These are phyloP conservation scores for Butorides virescens DNA, from an alignment of 2,113 vertebrate genomes.

Conservation along the genomic window DNA sequence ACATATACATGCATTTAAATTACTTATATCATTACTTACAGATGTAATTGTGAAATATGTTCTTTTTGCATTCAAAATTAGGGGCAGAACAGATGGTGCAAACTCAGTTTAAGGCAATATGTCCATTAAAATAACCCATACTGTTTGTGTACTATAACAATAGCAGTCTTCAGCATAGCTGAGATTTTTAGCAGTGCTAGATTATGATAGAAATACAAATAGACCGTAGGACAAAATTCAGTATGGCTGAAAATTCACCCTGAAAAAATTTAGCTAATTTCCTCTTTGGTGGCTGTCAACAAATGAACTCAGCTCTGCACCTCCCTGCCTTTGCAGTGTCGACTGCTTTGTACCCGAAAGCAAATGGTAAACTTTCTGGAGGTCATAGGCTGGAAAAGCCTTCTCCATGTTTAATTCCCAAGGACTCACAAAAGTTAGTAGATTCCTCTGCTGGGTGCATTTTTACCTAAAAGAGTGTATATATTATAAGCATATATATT, in stretches of 20 bases:
- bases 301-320: neutral
- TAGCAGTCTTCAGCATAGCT: conserved; percentile 53
- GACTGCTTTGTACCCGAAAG: neutral
- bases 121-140: conserved; percentile 78
- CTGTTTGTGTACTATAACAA: conserved; percentile 68
- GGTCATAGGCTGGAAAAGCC: neutral
- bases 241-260: neutral
- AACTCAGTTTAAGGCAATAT: conserved; percentile 77
- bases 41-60: conserved; percentile 85
- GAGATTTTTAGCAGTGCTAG: conserved; percentile 1
- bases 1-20: conserved; percentile 84
- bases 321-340: neutral
- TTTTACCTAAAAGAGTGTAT: neutral
- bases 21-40: conserved; percentile 84
- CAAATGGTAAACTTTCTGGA: neutral
- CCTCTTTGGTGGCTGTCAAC: neutral
- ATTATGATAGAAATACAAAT: conserved; percentile 50
- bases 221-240: neutral
- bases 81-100: conserved; percentile 79
- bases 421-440: neutral
- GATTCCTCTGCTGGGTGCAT: neutral
- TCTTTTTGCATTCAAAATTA: conserved; percentile 79
- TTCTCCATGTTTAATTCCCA: neutral
- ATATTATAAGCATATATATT: neutral
- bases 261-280: neutral